A percentile compares a stretch with the other conserved stretches of the same genome.
Evolutionary conservation across 1,140 invertebrate genomes (phyloP).

Genomic region (Drosophila cardini): DNA sequence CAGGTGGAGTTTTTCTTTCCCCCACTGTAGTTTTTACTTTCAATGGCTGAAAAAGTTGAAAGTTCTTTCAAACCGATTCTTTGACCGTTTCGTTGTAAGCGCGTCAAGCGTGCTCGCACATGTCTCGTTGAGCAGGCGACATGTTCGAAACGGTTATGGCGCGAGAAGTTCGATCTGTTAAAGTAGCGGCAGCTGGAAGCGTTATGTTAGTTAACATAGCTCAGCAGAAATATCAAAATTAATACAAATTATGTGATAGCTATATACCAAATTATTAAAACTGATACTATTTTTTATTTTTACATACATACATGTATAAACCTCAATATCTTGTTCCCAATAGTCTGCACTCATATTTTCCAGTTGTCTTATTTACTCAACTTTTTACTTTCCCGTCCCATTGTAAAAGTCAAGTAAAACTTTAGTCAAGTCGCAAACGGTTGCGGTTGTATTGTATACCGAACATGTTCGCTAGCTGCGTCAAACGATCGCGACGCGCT

Average conservation of each 20-base stretch:
- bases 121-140: constrained; percentile 29
- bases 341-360: too few relatives aligned
- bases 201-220: neutral
- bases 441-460: constrained; percentile 1
- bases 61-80: constrained; percentile 23
- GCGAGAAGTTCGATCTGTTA: constrained; percentile 25
- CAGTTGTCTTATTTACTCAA: too few relatives aligned
- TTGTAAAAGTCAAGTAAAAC: constrained; percentile 3
- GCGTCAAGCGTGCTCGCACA: neutral
- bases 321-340: too few relatives aligned
- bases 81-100: neutral
- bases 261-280: too few relatives aligned
- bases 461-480: constrained; percentile 49
- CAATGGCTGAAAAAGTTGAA: constrained; percentile 44
- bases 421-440: constrained; percentile 3
- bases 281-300: too few relatives aligned
- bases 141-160: constrained; percentile 32
- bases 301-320: too few relatives aligned
- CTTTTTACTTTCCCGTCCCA: neutral
- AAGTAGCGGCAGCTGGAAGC: neutral
- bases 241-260: too few relatives aligned
- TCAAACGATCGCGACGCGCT: constrained; percentile 33
- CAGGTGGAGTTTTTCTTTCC: constrained; percentile 47
- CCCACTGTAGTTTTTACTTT: constrained; percentile 63
- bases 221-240: too few relatives aligned